Evolutionary conservation across 1,140 invertebrate genomes (phyloP).

Genomic region (Diorhabda sublineata): DNA sequence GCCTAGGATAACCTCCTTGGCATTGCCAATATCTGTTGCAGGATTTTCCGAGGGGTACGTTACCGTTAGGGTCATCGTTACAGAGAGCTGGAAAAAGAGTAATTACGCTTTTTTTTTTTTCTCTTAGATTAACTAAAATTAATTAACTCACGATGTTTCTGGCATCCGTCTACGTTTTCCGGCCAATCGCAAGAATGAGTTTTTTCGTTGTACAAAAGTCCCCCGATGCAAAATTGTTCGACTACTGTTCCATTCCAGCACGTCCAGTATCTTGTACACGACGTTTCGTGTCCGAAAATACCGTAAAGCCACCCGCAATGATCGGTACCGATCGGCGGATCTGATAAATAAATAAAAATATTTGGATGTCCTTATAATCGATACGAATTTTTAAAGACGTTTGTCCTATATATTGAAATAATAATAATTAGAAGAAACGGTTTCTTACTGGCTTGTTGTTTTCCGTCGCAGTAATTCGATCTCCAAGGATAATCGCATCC

Average conservation of each 20-base stretch:
- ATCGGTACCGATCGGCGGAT: slow-evolving; percentile 76
- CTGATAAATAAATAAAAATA: slow-evolving; percentile 46
- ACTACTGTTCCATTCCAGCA: slow-evolving; percentile 92
- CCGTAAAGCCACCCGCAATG: slow-evolving; percentile 92
- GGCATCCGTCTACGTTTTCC: slow-evolving; percentile 86
- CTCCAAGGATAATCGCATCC: slow-evolving; percentile 87
- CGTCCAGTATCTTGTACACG: slow-evolving; percentile 89
- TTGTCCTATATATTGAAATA: not conserved
- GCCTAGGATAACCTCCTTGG: slow-evolving; percentile 84
- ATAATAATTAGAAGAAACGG: not conserved
- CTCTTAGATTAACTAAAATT: not conserved
- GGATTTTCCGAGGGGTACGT: slow-evolving; percentile 75
- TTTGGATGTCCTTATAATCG: not conserved
- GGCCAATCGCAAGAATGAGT: slow-evolving; percentile 91
- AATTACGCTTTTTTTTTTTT: too few relatives aligned
- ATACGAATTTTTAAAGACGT: not conserved
- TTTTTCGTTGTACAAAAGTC: slow-evolving; percentile 84
- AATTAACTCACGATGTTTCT: slow-evolving; percentile 82
- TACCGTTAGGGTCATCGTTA: slow-evolving; percentile 74
- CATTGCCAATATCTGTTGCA: slow-evolving; percentile 93
- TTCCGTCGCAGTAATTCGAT: slow-evolving; percentile 78
- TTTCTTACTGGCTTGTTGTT: slow-evolving; percentile 65
- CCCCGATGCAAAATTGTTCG: slow-evolving; percentile 89
- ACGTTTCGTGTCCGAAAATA: slow-evolving; percentile 89
- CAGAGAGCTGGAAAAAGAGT: slow-evolving; percentile 65